A percentile compares a stretch with the other conserved stretches of the same genome.
Evolutionary conservation across 2,113 vertebrate species (phyloP).

Genomic region (Gallinago paraguaiae): DNA sequence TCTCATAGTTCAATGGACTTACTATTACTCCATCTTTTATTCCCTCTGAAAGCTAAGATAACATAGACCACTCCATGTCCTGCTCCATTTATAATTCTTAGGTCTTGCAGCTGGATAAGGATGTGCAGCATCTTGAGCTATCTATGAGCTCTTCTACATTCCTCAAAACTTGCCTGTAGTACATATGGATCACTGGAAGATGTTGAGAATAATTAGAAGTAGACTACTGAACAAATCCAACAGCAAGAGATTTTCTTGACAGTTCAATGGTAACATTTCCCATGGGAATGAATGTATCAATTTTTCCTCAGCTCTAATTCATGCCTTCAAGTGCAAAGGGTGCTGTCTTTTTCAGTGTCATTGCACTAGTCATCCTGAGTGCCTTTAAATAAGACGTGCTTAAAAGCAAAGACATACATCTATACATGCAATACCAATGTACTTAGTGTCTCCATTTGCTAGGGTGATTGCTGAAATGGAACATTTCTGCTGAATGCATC

Average conservation of each 20-base stretch:
- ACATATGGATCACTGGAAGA: not conserved
- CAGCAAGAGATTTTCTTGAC: not conserved
- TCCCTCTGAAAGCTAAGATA: not conserved
- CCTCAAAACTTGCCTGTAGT: not conserved
- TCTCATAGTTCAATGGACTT: not conserved
- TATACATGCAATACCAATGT: not conserved
- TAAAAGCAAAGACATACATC: not conserved
- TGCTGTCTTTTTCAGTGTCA: not conserved
- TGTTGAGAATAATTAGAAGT: not conserved
- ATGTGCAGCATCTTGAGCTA: not conserved
- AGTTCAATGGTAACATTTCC: not conserved
- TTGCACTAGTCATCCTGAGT: not conserved
- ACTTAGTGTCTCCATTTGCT: not conserved
- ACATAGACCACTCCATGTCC: rapidly evolving
- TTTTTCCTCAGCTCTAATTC: not conserved
- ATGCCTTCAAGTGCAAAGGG: not conserved
- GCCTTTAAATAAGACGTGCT: not conserved
- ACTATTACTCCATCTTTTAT: not conserved
- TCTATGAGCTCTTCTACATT: not conserved
- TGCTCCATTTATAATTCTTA: not conserved
- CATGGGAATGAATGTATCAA: not conserved
- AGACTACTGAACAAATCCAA: not conserved
- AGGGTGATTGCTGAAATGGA: not conserved
- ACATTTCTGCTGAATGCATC: not conserved
- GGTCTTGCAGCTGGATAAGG: not conserved